Percentiles rank a stretch among this genome's conserved stretches.
Evolutionary conservation across 2,797 vertebrate genomes (phyloP).

Genomic region (Darevskia nairensis): DNA sequence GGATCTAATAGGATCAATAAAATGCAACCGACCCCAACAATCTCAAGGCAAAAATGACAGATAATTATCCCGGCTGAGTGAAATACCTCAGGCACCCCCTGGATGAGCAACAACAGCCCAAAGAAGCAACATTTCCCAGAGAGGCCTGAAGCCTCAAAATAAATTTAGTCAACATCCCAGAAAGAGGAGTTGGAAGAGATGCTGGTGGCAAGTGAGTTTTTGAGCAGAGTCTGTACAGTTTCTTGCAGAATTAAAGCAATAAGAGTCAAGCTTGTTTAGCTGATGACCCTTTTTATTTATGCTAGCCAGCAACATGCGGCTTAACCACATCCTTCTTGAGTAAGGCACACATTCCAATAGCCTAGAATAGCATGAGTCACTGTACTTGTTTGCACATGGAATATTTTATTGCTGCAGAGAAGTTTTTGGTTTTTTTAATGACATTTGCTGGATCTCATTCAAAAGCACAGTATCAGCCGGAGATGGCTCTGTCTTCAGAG

Average conservation of each 20-base stretch:
- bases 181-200: not conserved
- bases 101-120: not conserved
- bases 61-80: not conserved
- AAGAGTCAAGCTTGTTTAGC: not conserved
- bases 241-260: not conserved
- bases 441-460: not conserved
- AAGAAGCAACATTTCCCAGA: not conserved
- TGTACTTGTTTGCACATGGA: not conserved
- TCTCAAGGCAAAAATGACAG: not conserved
- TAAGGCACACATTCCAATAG: not conserved
- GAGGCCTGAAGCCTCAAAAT: not conserved
- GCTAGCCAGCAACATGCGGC: slow-evolving; percentile 6
- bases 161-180: not conserved
- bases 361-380: not conserved
- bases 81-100: not conserved
- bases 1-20: not conserved
- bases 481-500: not conserved
- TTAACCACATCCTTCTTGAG: slow-evolving; percentile 36
- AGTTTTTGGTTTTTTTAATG: not conserved
- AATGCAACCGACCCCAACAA: not conserved
- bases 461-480: not conserved
- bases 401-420: not conserved
- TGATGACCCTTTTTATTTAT: not conserved
- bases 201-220: not conserved
- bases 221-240: not conserved